Evolutionary conservation across 1,140 invertebrate genomes (phyloP), one percentile per base, ranked within the genome.

Genomic region (Calycopis cecrops): DNA sequence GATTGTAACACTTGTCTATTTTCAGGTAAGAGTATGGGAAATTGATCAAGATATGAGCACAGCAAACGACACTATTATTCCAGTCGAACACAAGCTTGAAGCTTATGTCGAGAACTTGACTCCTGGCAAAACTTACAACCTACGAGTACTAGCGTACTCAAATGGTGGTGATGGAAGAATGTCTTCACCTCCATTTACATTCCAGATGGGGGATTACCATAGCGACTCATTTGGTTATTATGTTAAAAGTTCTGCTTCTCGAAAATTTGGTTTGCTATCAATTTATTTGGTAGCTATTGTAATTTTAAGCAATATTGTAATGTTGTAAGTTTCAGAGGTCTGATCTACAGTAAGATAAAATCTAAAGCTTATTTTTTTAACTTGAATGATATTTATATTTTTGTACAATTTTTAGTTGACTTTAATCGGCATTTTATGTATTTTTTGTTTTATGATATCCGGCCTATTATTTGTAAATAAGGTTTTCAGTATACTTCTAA

Each of bases 101-200:
- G 92, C 93, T 0, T 92, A 92, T 62, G 93, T 99, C 9, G 87
- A 83, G 4, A 93, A 92, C 71, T 87, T 99, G 8, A 92, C 93
- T 4, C 94, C 95, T 1, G 96, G 95, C 16, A 96, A 96, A 81
- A 90, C 91, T 0, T 99, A 99, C 73, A 92, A 94, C 65, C 89
- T 99, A 69, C 90, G 98, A 79, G 96, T 99, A 0, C 89, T 98
- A 8, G 98, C 95, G 0, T 99, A 92, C 85, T 98, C 96, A 18
- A 93, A 94, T 63, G 98, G 97, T 21, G 98, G 98, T 0, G 97
- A 98, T 78, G 98, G 98, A 0, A 92, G 97, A 52, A 98, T 98
- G 96, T 98, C 97, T 47, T 98, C 96, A 60, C 97, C 97, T 0
- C 91, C 94, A 2, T 90, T 94, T 62, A 92, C 92, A 63, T 97